phyloP scores from a whole-genome alignment of 2,888 invertebrate genomes.

The Cantharis nigra region DNA sequence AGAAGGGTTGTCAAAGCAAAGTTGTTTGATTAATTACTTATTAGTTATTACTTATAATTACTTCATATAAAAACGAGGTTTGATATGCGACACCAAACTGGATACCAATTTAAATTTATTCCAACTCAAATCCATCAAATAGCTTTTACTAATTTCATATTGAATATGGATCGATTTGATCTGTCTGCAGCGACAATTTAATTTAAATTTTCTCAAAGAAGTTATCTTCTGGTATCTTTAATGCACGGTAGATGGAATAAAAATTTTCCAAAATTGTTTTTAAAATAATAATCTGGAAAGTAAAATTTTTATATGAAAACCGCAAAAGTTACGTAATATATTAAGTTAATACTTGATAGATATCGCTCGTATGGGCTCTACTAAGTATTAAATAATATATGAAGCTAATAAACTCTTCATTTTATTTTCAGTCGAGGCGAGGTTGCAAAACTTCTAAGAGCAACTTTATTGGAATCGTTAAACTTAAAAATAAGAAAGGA shows the following conservation, averaged over 20 bases:
- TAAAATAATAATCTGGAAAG: background rate
- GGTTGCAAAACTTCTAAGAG: conserved; percentile 1
- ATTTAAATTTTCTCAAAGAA: background rate
- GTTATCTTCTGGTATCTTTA: background rate
- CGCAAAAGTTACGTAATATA: background rate
- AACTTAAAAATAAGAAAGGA: conserved; percentile 14
- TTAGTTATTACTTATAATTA: background rate
- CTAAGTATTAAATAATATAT: conserved; percentile 17
- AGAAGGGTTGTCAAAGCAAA: background rate
- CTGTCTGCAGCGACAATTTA: background rate
- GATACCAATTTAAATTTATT: background rate
- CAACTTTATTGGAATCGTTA: conserved; percentile 11
- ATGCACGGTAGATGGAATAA: background rate
- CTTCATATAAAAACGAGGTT: background rate
- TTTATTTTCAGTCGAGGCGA: conserved; percentile 16
- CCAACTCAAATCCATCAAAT: background rate
- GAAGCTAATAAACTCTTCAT: conserved; percentile 19
- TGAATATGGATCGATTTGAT: background rate
- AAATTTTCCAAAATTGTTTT: background rate
- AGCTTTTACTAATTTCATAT: background rate
- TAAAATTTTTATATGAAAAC: background rate
- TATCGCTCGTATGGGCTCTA: background rate
- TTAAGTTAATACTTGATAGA: background rate
- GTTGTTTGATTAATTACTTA: background rate
- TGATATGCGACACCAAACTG: background rate